phyloP scores from a whole-genome alignment of 2,888 invertebrate genomes.

The Mesorhabditis belari region DNA sequence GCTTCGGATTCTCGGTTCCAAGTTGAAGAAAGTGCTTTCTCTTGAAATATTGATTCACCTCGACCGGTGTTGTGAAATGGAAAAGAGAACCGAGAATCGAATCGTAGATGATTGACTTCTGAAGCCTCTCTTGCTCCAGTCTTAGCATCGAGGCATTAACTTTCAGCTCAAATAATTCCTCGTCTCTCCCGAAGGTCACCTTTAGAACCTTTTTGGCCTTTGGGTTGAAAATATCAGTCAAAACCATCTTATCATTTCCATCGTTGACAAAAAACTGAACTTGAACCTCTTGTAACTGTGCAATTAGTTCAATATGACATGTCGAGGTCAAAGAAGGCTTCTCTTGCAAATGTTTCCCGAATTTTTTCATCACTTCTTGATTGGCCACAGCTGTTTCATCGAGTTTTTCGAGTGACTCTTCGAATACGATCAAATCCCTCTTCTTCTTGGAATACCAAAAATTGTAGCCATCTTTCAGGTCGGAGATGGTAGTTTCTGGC shows the following conservation, averaged over 20 bases:
- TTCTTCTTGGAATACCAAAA: no score
- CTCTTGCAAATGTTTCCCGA: neutral
- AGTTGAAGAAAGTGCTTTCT: neutral
- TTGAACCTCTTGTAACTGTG: neutral
- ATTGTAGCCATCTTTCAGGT: no score
- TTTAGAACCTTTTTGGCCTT: neutral
- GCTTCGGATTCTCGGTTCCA: neutral
- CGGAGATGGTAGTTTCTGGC: no score
- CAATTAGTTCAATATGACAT: neutral
- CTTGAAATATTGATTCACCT: neutral
- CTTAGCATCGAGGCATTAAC: neutral
- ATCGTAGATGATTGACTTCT: neutral
- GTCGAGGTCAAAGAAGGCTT: no score
- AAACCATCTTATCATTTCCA: neutral
- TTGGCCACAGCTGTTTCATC: neutral
- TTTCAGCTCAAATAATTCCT: neutral
- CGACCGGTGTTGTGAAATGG: neutral
- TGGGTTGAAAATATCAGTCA: neutral
- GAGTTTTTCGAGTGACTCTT: neutral
- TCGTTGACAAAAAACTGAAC: neutral
- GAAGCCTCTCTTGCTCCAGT: slow-evolving; percentile 1
- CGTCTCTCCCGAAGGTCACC: neutral
- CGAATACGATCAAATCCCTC: neutral
- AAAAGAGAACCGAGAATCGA: neutral
- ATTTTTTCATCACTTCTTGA: neutral